These are phyloP conservation scores for Eupithecia dodoneata DNA, from an alignment of 2,888 invertebrate species.

Conservation along the genomic window DNA sequence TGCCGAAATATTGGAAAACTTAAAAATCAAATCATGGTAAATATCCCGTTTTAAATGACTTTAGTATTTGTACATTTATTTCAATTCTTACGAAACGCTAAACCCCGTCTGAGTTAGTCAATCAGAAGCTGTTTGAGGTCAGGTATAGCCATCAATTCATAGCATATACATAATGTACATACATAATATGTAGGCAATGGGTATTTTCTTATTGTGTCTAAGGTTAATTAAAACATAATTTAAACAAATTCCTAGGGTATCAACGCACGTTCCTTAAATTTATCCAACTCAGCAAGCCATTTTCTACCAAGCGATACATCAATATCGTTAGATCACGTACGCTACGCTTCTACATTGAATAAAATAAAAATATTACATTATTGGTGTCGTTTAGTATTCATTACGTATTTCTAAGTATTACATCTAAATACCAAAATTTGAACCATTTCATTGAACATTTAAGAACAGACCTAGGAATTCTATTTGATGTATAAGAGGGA, in stretches of 20 bases:
- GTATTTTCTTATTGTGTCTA: not conserved
- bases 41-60: too few relatives aligned
- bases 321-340: constrained; percentile 49
- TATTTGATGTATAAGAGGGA: not conserved
- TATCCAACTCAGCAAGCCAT: constrained; percentile 55
- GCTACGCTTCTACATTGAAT: constrained; percentile 35
- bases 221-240: not conserved
- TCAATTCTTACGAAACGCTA: too few relatives aligned
- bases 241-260: not conserved
- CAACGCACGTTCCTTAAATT: constrained; percentile 50
- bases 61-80: too few relatives aligned
- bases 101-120: too few relatives aligned
- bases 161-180: too few relatives aligned
- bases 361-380: constrained; percentile 35
- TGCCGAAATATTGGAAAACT: too few relatives aligned
- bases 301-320: constrained; percentile 54
- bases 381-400: not conserved
- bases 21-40: too few relatives aligned
- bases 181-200: not conserved
- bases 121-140: too few relatives aligned
- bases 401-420: not conserved
- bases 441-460: not conserved
- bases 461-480: not conserved
- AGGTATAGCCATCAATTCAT: too few relatives aligned
- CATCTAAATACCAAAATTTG: not conserved